Evolutionary conservation across 2,888 invertebrate species (phyloP), one percentile per base, ranked within the genome.

Genomic region (Agonopterix alstromeriana): DNA sequence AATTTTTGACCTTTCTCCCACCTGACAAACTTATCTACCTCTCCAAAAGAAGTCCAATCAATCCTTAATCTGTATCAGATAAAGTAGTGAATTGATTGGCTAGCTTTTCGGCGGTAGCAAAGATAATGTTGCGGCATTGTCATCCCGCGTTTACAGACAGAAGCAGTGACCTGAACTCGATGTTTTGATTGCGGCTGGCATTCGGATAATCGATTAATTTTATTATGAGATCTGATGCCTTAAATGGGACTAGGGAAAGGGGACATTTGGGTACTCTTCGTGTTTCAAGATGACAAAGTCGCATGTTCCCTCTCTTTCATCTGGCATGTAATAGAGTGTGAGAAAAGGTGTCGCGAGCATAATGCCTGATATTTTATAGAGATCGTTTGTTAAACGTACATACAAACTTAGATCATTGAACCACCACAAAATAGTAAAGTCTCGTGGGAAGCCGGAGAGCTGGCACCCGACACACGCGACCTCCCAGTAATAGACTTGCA

Each of bases 111-210:
- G 10, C 35, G 35, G 11, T 10, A 8, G 5, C 12, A 45, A 45
- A 38, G 9, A 43, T 10, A n/a, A 35, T 10, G 46, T 41, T 14
- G 11, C 12, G 43, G 2, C 53, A 65, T 60, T 76, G 86, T 86
- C 86, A 73, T 74, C 71, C 67, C 74, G 72, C 70, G 75, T 87
- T 85, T 86, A 69, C 73, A 74, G 77, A 79, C 81, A 67, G 83
- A 85, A 82, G 85, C 85, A 70, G 68, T 84, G 87, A 87, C 86
- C 87, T 80, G 84, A 66, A 49, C 54, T 55, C 58, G 74, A 77
- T 84, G 84, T 85, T 87, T 83, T 86, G 87, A 88, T 88, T 87
- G 81, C 76, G 73, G 59, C 81, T 84, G 85, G 82, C 84, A 84
- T 84, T 85, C 79, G 73, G 77, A 74, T 77, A 77, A 86, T 85